These are phyloP conservation scores for Thalassoma bifasciatum DNA, from an alignment of 2,113 vertebrate species.

Conservation along the genomic window DNA sequence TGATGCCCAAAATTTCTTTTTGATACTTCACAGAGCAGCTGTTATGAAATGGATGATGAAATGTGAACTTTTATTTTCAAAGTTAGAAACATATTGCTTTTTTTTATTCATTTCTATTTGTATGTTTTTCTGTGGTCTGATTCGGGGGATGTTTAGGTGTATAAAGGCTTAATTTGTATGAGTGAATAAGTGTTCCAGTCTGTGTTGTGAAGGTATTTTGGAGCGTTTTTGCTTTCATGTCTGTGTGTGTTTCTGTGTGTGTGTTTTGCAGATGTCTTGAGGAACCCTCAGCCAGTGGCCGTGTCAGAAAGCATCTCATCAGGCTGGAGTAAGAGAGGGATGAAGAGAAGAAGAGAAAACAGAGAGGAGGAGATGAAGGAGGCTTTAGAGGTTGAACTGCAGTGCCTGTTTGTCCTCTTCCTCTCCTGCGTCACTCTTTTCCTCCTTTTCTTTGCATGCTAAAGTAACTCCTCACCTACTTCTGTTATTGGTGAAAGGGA, in stretches of 20 bases:
- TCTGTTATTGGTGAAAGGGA: background rate
- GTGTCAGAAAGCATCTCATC: constrained; percentile 74
- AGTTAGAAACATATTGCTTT: too few species aligned
- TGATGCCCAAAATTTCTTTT: too few species aligned
- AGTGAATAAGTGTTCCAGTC: constrained; percentile 3
- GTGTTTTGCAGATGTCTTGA: constrained; percentile 63
- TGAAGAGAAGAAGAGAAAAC: constrained; percentile 18
- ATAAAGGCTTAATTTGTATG: background rate
- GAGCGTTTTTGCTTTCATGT: background rate
- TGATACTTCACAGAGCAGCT: too few species aligned
- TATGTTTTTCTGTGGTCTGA: too few species aligned
- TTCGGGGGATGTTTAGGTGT: background rate
- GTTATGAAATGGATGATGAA: too few species aligned
- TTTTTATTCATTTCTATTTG: too few species aligned
- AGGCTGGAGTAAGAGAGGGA: constrained; percentile 39
- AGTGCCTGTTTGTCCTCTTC: constrained; percentile 10
- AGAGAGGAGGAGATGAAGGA: constrained; percentile 33
- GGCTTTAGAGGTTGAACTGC: constrained; percentile 1
- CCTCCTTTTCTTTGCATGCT: background rate
- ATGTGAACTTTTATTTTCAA: too few species aligned
- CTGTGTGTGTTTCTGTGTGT: background rate
- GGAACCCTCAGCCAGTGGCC: constrained; percentile 67
- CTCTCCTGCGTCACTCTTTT: background rate
- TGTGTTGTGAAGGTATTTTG: constrained; percentile 17
- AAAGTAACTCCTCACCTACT: background rate